phyloP scores from a whole-genome alignment of 2,113 vertebrate species.

The Telmatochromis bifrenatus region DNA sequence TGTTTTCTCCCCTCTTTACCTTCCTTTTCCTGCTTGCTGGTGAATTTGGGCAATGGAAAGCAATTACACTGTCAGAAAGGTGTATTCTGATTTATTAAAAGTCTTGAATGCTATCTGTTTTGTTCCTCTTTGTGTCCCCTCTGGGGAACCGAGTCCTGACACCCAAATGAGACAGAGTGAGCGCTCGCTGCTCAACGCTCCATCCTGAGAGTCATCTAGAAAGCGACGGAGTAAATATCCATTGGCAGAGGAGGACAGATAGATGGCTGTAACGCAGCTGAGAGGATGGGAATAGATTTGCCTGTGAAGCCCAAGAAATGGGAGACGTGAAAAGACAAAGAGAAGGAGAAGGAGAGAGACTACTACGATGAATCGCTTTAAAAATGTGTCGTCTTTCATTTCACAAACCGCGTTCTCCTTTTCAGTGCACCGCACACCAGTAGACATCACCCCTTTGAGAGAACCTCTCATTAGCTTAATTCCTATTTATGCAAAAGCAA shows the following conservation, averaged over 20 bases:
- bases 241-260: constrained; percentile 46
- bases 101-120: constrained; percentile 79
- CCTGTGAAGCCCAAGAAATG: constrained; percentile 1
- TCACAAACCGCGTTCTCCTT: not conserved
- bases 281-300: constrained; percentile 28
- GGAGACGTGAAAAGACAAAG: not conserved
- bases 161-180: constrained; percentile 64
- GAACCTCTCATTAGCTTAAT: constrained; percentile 25
- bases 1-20: constrained; percentile 63
- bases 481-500: constrained; percentile 6
- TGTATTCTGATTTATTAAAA: constrained; percentile 95
- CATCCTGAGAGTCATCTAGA: constrained; percentile 45
- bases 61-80: constrained; percentile 95
- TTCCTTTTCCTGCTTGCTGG: constrained; percentile 39
- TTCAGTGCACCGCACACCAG: not conserved
- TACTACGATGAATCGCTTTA: constrained; percentile 5
- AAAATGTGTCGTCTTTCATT: constrained; percentile 22
- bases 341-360: not conserved
- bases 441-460: not conserved
- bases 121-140: constrained; percentile 54
- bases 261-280: constrained; percentile 11
- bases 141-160: constrained; percentile 67
- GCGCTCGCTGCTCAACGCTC: constrained; percentile 24
- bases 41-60: constrained; percentile 86
- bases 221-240: constrained; percentile 61